Percentiles rank a stretch among this genome's conserved stretches.
These are phyloP conservation scores for Dinothrombium tinctorium DNA, from an alignment of 1,140 invertebrate genomes.

Conservation along the genomic window DNA sequence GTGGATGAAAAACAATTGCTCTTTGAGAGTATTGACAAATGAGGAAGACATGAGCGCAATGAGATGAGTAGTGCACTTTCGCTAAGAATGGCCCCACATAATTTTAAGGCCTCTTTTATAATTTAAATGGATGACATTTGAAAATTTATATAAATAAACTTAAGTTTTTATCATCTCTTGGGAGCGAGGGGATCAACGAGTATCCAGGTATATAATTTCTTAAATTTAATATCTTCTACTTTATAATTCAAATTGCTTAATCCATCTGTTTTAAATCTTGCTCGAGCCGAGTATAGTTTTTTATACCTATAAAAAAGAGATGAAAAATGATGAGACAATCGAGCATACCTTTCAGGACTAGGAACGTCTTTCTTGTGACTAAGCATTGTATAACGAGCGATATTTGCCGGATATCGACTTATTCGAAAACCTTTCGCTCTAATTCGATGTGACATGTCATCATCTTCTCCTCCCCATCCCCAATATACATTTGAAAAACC, in stretches of 20 bases:
- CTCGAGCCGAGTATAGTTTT: constrained; percentile 50
- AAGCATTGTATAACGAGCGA: constrained; percentile 74
- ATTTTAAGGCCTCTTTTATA: too few species aligned
- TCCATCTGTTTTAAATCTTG: constrained; percentile 57
- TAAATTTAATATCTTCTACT: constrained; percentile 36
- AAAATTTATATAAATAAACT: too few species aligned
- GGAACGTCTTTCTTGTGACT: constrained; percentile 63
- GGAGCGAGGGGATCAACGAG: constrained; percentile 15
- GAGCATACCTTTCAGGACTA: constrained; percentile 69
- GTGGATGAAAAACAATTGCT: too few species aligned
- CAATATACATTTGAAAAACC: constrained; percentile 51
- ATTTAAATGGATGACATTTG: too few species aligned
- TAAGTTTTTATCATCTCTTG: too few species aligned
- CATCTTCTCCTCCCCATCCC: constrained; percentile 77
- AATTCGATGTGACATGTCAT: constrained; percentile 46
- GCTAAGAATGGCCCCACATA: too few species aligned
- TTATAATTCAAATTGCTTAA: constrained; percentile 63
- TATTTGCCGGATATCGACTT: constrained; percentile 55
- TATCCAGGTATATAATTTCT: constrained; percentile 27
- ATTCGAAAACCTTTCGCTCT: constrained; percentile 51
- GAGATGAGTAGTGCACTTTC: too few species aligned
- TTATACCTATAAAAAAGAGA: constrained; percentile 33
- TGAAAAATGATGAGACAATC: too few species aligned
- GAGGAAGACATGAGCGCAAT: too few species aligned
- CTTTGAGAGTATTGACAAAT: too few species aligned